Conservation (phyloP, 1,140 invertebrate genomes). For the Dreissena rostriformis region DNA sequence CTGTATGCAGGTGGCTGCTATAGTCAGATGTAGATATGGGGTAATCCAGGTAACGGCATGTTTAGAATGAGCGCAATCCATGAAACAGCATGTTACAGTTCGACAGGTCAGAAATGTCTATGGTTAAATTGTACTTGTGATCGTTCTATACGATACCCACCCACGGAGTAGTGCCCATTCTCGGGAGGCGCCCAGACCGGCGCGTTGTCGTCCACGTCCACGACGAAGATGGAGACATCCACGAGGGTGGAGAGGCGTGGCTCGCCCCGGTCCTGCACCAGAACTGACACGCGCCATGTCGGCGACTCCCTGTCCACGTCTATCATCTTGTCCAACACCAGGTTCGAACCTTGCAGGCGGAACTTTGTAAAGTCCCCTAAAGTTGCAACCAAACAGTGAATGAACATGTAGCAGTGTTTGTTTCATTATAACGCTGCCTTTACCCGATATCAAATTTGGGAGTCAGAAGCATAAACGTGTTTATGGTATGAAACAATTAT, state of each 20-base stretch:
- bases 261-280: slow-evolving; percentile 35
- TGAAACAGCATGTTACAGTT: too few relatives aligned
- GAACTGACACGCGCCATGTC: slow-evolving; percentile 29
- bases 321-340: slow-evolving; percentile 31
- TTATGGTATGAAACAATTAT: too few relatives aligned
- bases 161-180: slow-evolving; percentile 29
- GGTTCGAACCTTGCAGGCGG: slow-evolving; percentile 43
- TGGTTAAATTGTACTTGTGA: too few relatives aligned
- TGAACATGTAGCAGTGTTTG: too few relatives aligned
- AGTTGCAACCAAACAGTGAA: neutral
- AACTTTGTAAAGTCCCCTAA: slow-evolving; percentile 55
- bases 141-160: neutral
- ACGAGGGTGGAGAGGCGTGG: slow-evolving; percentile 32
- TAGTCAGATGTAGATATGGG: too few relatives aligned
- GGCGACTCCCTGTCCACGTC: slow-evolving; percentile 42
- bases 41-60: too few relatives aligned
- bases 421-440: too few relatives aligned
- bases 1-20: too few relatives aligned
- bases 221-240: slow-evolving; percentile 45
- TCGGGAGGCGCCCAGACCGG: slow-evolving; percentile 43
- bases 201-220: slow-evolving; percentile 49
- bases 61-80: too few relatives aligned
- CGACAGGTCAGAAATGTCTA: too few relatives aligned
- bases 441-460: too few relatives aligned
- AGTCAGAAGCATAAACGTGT: too few relatives aligned